Evolutionary conservation across 2,113 vertebrate species (phyloP).

Genomic region (Lanius ludovicianus): DNA sequence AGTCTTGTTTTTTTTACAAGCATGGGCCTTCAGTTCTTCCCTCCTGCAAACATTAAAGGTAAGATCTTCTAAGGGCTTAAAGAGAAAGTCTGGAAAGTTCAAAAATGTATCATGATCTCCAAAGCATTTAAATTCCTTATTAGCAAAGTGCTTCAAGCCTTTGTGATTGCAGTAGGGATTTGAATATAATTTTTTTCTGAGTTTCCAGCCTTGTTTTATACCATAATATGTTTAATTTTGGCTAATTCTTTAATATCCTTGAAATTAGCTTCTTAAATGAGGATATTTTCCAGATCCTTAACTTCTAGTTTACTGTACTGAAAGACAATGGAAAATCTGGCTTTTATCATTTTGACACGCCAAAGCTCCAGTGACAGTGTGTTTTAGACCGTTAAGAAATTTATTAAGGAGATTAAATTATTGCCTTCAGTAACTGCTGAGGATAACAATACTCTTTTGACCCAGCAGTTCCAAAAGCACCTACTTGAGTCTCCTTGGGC

Average conservation of each 20-base stretch:
- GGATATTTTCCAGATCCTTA: not conserved
- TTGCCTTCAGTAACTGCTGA: not conserved
- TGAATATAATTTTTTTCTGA: not conserved
- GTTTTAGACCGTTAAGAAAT: not conserved
- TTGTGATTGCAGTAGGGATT: not conserved
- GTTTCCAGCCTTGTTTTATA: not conserved
- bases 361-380: not conserved
- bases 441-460: not conserved
- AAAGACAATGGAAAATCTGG: not conserved
- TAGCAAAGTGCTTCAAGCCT: not conserved
- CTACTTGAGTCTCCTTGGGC: not conserved
- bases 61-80: not conserved
- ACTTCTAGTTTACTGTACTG: not conserved
- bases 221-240: not conserved
- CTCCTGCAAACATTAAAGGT: not conserved
- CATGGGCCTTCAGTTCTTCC: not conserved
- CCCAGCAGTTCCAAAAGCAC: not conserved
- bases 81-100: not conserved
- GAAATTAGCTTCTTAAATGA: not conserved
- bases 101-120: not conserved
- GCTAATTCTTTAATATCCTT: not conserved
- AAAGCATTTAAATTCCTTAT: not conserved
- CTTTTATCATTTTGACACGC: not conserved
- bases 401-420: slow-evolving; percentile 16
- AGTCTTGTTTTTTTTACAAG: not conserved